phyloP scores from a whole-genome alignment of 2,113 vertebrate species.

The Copsychus sechellarum region DNA sequence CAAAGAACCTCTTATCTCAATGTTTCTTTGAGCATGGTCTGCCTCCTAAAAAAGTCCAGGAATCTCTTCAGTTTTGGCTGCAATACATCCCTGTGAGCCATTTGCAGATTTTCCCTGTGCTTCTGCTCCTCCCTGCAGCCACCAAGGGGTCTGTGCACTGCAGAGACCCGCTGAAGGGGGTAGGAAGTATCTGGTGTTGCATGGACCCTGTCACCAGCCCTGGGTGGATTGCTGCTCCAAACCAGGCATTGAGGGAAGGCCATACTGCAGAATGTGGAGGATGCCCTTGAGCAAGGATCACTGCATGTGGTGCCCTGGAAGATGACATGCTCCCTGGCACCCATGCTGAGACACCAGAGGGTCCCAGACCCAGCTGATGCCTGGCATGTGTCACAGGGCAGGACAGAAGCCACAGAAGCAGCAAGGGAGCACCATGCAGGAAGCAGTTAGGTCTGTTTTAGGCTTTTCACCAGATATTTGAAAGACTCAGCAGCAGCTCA shows the following conservation, averaged over 20 bases:
- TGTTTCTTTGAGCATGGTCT: neutral
- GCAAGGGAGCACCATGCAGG: neutral
- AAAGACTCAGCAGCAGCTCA: neutral
- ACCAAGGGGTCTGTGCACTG: neutral
- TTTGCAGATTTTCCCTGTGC: neutral
- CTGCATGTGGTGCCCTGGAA: neutral
- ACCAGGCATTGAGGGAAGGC: rapidly evolving
- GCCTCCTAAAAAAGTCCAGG: neutral
- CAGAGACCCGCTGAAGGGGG: neutral
- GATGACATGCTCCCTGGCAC: neutral
- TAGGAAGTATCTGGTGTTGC: neutral
- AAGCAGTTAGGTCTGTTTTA: neutral
- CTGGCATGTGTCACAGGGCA: neutral
- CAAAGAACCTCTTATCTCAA: neutral
- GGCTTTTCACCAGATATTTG: neutral
- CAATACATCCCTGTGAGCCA: neutral
- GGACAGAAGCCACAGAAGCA: neutral
- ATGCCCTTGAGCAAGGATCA: neutral
- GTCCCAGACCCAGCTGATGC: neutral
- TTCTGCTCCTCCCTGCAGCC: neutral
- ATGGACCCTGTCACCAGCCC: rapidly evolving
- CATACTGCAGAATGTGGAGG: too few relatives aligned
- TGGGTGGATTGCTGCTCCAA: neutral
- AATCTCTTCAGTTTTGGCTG: neutral
- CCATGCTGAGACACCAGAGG: neutral